A percentile compares a stretch with the other conserved stretches of the same genome.
Conservation (phyloP, 2,797 vertebrate genomes). For the Neoniphon sammara region DNA sequence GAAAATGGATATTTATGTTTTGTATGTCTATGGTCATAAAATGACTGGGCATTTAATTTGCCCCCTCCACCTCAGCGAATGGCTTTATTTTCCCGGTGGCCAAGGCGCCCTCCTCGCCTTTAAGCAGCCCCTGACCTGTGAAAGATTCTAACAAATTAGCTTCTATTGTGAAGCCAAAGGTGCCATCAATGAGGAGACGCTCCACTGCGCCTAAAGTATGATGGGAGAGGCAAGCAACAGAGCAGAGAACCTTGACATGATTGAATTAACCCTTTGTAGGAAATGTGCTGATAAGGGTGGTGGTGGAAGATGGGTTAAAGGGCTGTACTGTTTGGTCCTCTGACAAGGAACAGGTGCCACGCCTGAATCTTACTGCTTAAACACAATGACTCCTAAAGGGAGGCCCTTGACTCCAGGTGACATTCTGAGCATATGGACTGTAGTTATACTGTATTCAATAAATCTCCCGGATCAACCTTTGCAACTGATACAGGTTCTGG, state of each 20-base stretch:
- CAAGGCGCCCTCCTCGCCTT: constrained; percentile 90
- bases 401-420: constrained; percentile 16
- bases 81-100: constrained; percentile 96
- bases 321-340: constrained; percentile 55
- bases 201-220: constrained; percentile 97
- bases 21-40: constrained; percentile 90
- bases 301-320: constrained; percentile 69
- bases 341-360: constrained; percentile 74
- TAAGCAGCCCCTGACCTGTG: constrained; percentile 98
- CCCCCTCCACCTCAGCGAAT: constrained; percentile 86
- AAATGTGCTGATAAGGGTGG: constrained; percentile 80
- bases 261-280: constrained; percentile 95
- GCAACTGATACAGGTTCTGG: not conserved
- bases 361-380: constrained; percentile 46
- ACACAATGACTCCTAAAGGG: constrained; percentile 41
- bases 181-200: constrained; percentile 98
- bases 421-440: not conserved
- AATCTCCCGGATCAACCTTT: not conserved
- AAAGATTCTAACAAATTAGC: constrained; percentile 99
- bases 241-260: constrained; percentile 94
- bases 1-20: constrained; percentile 88
- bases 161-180: constrained; percentile 99
- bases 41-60: constrained; percentile 95
- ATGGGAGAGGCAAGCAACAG: constrained; percentile 92
- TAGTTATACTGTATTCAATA: too few species aligned